These are phyloP conservation scores for Alouatta palliata DNA, from an alignment of 2,113 vertebrate species.

Conservation along the genomic window DNA sequence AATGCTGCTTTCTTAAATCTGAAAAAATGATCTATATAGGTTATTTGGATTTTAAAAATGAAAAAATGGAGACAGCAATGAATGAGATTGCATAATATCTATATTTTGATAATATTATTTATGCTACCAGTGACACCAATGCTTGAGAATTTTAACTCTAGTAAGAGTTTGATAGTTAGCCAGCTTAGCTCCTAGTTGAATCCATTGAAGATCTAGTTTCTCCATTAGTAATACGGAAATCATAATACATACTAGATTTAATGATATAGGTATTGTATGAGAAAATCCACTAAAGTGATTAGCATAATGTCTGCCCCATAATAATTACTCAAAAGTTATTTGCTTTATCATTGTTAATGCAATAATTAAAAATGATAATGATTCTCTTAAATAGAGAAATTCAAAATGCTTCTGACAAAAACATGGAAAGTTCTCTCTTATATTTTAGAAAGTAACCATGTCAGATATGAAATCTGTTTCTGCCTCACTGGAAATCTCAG, in stretches of 20 bases:
- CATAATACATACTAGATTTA: not conserved
- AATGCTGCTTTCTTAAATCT: not conserved
- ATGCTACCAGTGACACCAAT: not conserved
- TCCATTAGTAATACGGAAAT: not conserved
- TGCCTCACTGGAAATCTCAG: not conserved
- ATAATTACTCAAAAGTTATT: not conserved
- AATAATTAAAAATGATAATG: not conserved
- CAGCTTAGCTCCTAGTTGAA: not conserved
- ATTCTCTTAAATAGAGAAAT: not conserved
- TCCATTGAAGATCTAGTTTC: not conserved
- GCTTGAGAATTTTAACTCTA: not conserved
- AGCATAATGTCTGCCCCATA: not conserved
- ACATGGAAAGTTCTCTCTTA: not conserved
- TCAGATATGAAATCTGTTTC: not conserved
- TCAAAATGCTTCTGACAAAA: not conserved
- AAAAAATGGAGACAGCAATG: not conserved
- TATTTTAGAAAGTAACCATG: not conserved
- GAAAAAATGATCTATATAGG: not conserved
- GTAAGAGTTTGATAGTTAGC: not conserved
- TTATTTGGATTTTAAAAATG: constrained; percentile 1
- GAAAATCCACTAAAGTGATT: not conserved
- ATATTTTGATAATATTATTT: not conserved
- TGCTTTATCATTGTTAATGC: not conserved
- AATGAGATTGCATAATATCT: not conserved
- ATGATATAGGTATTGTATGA: not conserved